Conservation (phyloP, 1,140 invertebrate species). For the Tigriopus japonicus region DNA sequence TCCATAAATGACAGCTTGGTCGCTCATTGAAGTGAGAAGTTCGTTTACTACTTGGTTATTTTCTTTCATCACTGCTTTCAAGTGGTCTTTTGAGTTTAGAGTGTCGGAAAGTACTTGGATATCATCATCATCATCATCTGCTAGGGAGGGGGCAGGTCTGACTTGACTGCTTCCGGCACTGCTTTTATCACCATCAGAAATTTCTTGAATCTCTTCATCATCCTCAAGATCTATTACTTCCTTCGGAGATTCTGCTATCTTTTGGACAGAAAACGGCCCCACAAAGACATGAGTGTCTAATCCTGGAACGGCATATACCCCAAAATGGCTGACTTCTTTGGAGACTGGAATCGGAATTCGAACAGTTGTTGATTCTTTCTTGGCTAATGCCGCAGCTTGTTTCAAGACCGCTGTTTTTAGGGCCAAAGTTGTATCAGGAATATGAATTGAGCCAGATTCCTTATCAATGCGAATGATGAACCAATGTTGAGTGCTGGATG, state of each 20-base stretch:
- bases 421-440: not conserved
- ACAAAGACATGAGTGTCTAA: constrained; percentile 8
- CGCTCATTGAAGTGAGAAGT: too few species aligned
- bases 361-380: not conserved
- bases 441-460: not conserved
- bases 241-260: not conserved
- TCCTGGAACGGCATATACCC: constrained; percentile 10
- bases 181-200: not conserved
- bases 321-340: not conserved
- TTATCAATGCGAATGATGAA: not conserved
- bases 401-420: not conserved
- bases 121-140: too few species aligned
- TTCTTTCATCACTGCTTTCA: too few species aligned
- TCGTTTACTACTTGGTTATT: too few species aligned
- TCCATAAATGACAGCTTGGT: too few species aligned
- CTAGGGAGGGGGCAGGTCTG: too few species aligned
- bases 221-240: not conserved
- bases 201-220: constrained; percentile 2
- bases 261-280: constrained; percentile 1
- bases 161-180: too few species aligned
- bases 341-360: not conserved
- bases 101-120: too few species aligned
- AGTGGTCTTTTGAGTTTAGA: too few species aligned
- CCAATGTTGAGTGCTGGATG: not conserved
- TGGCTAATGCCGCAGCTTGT: not conserved